These are phyloP conservation scores for Bradypodion pumilum DNA, from an alignment of 2,797 vertebrate genomes.

Conservation along the genomic window DNA sequence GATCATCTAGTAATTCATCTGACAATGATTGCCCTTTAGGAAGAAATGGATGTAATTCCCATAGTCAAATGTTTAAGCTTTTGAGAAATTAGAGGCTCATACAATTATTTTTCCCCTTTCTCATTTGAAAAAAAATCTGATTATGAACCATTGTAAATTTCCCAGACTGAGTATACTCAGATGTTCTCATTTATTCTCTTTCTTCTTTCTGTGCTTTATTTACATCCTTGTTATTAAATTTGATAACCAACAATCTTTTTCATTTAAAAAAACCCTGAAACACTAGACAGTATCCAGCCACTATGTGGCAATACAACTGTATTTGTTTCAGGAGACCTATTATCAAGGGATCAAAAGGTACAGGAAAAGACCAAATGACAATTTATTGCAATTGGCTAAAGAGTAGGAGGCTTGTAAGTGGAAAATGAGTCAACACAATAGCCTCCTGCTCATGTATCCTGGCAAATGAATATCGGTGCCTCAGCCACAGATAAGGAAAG, in stretches of 20 bases:
- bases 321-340: neutral
- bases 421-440: neutral
- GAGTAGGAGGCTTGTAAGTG: neutral
- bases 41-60: conserved; percentile 39
- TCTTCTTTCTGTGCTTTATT: conserved; percentile 69
- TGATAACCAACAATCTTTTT: conserved; percentile 68
- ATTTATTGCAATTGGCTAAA: neutral
- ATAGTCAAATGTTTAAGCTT: conserved; percentile 23
- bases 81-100: conserved; percentile 49
- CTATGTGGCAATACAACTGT: neutral
- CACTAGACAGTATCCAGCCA: neutral
- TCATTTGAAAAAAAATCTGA: conserved; percentile 65
- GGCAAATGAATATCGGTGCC: neutral
- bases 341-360: neutral
- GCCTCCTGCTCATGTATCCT: neutral
- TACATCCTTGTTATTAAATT: conserved; percentile 76
- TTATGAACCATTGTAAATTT: conserved; percentile 71
- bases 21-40: conserved; percentile 38
- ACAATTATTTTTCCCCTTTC: conserved; percentile 56
- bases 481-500: neutral
- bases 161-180: conserved; percentile 71
- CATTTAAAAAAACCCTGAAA: conserved; percentile 13
- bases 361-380: neutral
- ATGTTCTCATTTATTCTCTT: conserved; percentile 74
- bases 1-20: conserved; percentile 58